Percentiles rank a stretch among this genome's conserved stretches.
phyloP scores from a whole-genome alignment of 1,140 invertebrate species.

The Hypothenemus hampei region DNA sequence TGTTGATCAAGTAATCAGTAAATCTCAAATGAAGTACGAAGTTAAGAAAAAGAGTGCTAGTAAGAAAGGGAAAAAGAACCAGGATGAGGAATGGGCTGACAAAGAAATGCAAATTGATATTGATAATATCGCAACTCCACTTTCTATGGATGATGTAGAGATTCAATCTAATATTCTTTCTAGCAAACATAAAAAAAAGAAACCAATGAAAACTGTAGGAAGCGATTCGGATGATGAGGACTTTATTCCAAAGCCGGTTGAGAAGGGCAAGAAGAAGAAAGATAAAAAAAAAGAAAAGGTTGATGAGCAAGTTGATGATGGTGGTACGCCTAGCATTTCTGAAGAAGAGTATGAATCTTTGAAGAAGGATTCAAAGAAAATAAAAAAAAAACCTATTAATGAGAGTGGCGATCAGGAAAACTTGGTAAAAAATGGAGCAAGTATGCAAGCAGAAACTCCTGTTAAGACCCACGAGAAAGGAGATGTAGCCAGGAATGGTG shows the following conservation, averaged over 20 bases:
- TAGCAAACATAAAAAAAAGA: slow-evolving; percentile 1
- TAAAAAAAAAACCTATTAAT: not conserved
- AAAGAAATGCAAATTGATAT: slow-evolving; percentile 6
- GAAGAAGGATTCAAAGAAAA: not conserved
- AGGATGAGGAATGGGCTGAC: slow-evolving; percentile 17
- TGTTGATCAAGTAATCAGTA: too few relatives aligned
- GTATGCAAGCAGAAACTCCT: not conserved
- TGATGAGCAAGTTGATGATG: not conserved
- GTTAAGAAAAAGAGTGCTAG: slow-evolving; percentile 5
- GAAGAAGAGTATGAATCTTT: not conserved
- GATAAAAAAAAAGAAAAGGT: not conserved
- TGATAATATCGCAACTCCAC: not conserved
- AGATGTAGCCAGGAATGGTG: not conserved
- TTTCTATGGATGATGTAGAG: not conserved
- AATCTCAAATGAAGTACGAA: too few relatives aligned
- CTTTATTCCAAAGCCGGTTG: not conserved
- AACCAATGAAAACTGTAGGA: not conserved
- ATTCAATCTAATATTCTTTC: not conserved
- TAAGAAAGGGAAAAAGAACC: slow-evolving; percentile 13
- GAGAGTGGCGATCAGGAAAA: not conserved
- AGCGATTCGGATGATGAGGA: too few relatives aligned
- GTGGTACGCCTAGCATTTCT: not conserved
- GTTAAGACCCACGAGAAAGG: not conserved
- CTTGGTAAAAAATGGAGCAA: not conserved
- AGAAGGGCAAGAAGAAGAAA: too few relatives aligned